Conservation (phyloP, 2,113 vertebrate genomes). For the Thymallus thymallus region DNA sequence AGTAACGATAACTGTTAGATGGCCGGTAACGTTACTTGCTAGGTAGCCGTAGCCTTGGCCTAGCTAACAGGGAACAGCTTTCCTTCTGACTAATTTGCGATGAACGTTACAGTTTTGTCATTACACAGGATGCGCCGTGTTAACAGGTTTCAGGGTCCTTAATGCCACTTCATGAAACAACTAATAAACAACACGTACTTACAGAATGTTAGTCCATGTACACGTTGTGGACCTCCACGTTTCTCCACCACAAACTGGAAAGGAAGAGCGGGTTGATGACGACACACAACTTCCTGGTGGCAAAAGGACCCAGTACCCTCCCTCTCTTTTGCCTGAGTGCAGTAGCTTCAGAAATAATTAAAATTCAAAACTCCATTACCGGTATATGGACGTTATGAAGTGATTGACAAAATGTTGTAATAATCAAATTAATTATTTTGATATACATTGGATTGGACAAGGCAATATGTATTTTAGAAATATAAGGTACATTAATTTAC, state of each 20-base stretch:
- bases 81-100: neutral
- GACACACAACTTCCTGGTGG: constrained; percentile 7
- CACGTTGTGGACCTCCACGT: constrained; percentile 50
- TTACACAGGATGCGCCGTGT: neutral
- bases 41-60: neutral
- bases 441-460: no score
- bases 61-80: neutral
- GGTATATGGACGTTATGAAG: neutral
- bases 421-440: no score
- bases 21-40: neutral
- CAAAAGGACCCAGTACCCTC: constrained; percentile 47
- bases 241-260: constrained; percentile 32
- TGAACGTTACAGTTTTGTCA: neutral
- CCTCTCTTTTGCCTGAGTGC: constrained; percentile 55
- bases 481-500: no score
- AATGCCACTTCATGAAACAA: neutral
- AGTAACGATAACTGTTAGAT: neutral
- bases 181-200: constrained; percentile 4
- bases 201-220: neutral
- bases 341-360: constrained; percentile 10
- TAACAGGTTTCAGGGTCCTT: neutral
- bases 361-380: neutral
- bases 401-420: no score
- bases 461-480: no score
- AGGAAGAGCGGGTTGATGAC: constrained; percentile 24